These are phyloP conservation scores for Acropora tenuis DNA, from an alignment of 64 coral and sea anemone species.

Conservation along the genomic window DNA sequence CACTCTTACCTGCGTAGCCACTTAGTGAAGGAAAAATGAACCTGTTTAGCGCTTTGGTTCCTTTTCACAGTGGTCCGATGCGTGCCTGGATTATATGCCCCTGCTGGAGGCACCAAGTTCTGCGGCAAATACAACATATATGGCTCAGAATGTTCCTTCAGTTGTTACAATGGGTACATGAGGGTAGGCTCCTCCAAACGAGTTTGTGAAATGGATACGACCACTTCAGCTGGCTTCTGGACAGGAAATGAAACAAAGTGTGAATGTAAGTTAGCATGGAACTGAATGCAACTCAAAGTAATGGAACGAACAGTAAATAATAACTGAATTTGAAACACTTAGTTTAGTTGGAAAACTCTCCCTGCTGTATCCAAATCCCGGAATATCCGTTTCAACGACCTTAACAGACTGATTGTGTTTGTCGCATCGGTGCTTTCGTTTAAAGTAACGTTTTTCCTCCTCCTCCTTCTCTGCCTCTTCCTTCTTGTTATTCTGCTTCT, in stretches of 20 bases:
- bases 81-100: slow-evolving; percentile 26
- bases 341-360: no score
- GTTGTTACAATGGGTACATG: slow-evolving; percentile 46
- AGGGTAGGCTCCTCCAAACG: slow-evolving; percentile 28
- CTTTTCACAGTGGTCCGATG: slow-evolving; percentile 26
- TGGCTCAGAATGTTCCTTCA: slow-evolving; percentile 60
- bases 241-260: slow-evolving; percentile 72
- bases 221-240: slow-evolving; percentile 31
- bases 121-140: slow-evolving; percentile 61
- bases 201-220: slow-evolving; percentile 53
- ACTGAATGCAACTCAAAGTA: no score
- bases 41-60: no score
- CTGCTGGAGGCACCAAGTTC: slow-evolving; percentile 17
- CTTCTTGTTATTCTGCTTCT: no score
- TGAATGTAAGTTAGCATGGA: slow-evolving; percentile 47
- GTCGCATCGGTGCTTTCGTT: no score
- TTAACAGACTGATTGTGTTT: no score
- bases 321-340: no score
- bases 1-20: not conserved
- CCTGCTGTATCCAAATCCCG: no score
- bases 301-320: no score
- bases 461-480: no score
- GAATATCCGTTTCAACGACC: no score
- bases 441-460: no score
- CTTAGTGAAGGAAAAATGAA: not conserved